phyloP scores from a whole-genome alignment of 2,888 invertebrate species.

The Rapana venosa region DNA sequence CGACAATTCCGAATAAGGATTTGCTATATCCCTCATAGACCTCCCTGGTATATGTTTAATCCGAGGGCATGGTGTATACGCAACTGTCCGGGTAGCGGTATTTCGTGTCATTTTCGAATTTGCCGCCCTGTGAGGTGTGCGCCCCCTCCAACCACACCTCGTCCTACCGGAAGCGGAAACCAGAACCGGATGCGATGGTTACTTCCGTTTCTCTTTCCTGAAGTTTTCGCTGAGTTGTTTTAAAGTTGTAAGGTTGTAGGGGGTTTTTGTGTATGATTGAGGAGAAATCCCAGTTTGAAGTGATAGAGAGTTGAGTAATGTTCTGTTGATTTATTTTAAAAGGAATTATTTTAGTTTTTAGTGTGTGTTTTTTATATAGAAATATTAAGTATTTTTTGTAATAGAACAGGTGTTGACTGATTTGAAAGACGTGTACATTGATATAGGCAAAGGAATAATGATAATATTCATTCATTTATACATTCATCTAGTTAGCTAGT shows the following conservation, averaged over 20 bases:
- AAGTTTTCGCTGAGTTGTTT: not conserved
- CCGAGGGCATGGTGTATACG: slow-evolving; percentile 14
- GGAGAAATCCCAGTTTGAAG: not conserved
- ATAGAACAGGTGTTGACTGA: not conserved
- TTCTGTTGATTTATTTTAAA: too few relatives aligned
- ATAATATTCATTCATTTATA: not conserved
- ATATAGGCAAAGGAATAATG: not conserved
- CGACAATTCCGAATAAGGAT: not conserved
- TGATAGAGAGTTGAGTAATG: not conserved
- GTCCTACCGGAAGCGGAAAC: not conserved
- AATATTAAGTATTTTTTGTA: not conserved
- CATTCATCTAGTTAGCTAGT: not conserved
- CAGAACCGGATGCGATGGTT: not conserved
- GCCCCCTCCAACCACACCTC: not conserved
- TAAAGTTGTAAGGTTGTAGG: not conserved
- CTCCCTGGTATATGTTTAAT: slow-evolving; percentile 16
- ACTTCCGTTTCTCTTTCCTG: not conserved
- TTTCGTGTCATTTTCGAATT: not conserved
- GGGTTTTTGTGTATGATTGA: not conserved
- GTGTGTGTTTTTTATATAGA: not conserved
- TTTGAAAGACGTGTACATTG: not conserved
- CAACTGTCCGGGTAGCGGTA: slow-evolving; percentile 27
- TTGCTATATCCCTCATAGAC: slow-evolving; percentile 28
- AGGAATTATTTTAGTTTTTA: too few relatives aligned
- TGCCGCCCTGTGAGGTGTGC: slow-evolving; percentile 23